Base-by-base conservation (phyloP, 2,888 invertebrate genomes). In the Zele albiditarsus region DNA sequence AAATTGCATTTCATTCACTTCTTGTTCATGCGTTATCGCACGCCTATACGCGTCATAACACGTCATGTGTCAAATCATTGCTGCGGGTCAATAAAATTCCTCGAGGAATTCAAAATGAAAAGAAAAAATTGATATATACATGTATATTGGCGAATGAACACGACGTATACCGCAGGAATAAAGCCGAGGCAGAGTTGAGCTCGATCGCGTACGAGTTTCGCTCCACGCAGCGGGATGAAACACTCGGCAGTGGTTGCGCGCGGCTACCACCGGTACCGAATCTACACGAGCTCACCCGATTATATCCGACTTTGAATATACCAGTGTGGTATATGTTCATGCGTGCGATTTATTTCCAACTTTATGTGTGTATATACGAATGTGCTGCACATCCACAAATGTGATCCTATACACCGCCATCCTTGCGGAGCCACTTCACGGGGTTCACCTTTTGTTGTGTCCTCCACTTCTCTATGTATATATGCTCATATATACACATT, bases 171-270 rank as follows among this genome's bases (percentile, higher is more conserved):
- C 62, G 42, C 71, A 28, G n/a, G 71, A 49, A 46, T 46, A 33
- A 14, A 42, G 27, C 33, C 6, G 33, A 23, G 57, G 31, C 38
- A 58, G 86, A 86, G 84, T 87, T 83, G 8, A 62, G 60, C 65
- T 63, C 65, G 86, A 85, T 87, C 87, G 86, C 85, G 85, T 85
- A 85, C 87, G 85, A 86, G 86, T 86, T 87, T 86, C 86, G 84
- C 86, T 86, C 84, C 84, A 86, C 85, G 86, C 86, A 86, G 86
- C 87, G 85, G 86, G 87, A 82, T 85, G 85, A 84, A 87, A 86
- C 86, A 85, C 83, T 80, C 80, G 82, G 78, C 84, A 82, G 84
- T 85, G 86, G 84, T 68, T 87, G 85, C 86, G 82, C 83, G 86
- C 86, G 85, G 84, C 84, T 84, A 85, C 83, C 82, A 80, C 81